Conservation (phyloP, 1,140 invertebrate species). For the Drosophila arawakana region DNA sequence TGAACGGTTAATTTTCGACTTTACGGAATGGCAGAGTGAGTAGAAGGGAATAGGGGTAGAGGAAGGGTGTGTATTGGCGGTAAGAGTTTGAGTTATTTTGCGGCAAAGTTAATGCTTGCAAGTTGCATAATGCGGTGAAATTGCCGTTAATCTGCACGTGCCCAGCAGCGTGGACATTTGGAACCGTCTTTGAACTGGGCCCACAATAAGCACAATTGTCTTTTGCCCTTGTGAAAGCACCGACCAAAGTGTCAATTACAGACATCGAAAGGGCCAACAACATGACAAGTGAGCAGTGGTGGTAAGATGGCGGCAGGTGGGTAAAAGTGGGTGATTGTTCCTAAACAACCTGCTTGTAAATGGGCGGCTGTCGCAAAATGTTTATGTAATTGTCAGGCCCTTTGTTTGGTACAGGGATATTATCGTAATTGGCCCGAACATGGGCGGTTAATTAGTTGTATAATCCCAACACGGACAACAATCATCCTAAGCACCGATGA, state of each 20-base stretch:
- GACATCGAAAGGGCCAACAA: constrained; percentile 44
- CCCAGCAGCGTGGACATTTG: constrained; percentile 22
- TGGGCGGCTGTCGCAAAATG: constrained; percentile 52
- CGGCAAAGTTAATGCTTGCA: constrained; percentile 36
- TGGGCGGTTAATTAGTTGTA: constrained; percentile 58
- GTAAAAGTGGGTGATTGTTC: neutral
- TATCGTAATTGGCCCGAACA: constrained; percentile 63
- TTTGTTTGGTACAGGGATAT: constrained; percentile 69
- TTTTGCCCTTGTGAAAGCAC: constrained; percentile 52
- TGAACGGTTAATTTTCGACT: constrained; percentile 54
- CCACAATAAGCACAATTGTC: constrained; percentile 68
- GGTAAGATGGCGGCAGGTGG: neutral
- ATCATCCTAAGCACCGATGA: constrained; percentile 4
- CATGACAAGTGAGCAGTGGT: neutral
- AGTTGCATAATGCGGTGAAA: constrained; percentile 43
- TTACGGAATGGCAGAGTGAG: neutral
- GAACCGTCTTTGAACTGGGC: constrained; percentile 26
- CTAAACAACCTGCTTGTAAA: constrained; percentile 13
- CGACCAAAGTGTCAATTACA: constrained; percentile 74
- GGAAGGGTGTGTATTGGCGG: too few relatives aligned
- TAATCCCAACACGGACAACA: constrained; percentile 27
- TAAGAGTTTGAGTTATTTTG: constrained; percentile 33
- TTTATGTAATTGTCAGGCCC: constrained; percentile 71
- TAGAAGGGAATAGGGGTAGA: too few relatives aligned
- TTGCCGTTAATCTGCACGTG: constrained; percentile 45